Conservation (phyloP, 2,888 invertebrate species). For the Cantharis nigra region DNA sequence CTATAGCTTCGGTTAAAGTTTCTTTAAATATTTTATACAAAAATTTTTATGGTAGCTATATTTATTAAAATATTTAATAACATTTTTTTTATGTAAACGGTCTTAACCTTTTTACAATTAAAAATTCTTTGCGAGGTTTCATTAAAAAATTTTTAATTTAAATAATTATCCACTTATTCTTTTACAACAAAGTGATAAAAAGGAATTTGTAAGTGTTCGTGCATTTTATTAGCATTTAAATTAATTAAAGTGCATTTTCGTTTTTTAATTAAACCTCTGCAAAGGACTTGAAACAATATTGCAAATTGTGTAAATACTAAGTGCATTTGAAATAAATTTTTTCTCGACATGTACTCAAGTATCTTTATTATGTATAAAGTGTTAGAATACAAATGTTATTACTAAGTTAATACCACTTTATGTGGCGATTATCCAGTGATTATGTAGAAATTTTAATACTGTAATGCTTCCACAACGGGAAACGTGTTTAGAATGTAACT, state of each 20-base stretch:
- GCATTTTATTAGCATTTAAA: background rate
- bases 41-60: background rate
- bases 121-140: background rate
- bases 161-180: background rate
- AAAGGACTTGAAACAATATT: background rate
- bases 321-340: background rate
- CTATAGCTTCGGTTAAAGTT: no score
- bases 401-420: slow-evolving; percentile 41
- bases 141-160: slow-evolving; percentile 1
- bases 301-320: background rate
- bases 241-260: background rate
- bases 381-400: slow-evolving; percentile 19
- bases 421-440: slow-evolving; percentile 45
- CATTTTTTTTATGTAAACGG: background rate
- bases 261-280: background rate
- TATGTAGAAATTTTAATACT: slow-evolving; percentile 49
- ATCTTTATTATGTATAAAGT: slow-evolving; percentile 3
- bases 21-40: background rate
- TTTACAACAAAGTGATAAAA: background rate
- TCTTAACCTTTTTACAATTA: background rate
- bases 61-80: background rate
- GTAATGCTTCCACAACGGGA: slow-evolving; percentile 44
- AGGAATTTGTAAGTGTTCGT: background rate
- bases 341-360: background rate
- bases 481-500: slow-evolving; percentile 46